Base-by-base conservation (phyloP, 2,797 vertebrate genomes). In the Parambassis ranga region DNA sequence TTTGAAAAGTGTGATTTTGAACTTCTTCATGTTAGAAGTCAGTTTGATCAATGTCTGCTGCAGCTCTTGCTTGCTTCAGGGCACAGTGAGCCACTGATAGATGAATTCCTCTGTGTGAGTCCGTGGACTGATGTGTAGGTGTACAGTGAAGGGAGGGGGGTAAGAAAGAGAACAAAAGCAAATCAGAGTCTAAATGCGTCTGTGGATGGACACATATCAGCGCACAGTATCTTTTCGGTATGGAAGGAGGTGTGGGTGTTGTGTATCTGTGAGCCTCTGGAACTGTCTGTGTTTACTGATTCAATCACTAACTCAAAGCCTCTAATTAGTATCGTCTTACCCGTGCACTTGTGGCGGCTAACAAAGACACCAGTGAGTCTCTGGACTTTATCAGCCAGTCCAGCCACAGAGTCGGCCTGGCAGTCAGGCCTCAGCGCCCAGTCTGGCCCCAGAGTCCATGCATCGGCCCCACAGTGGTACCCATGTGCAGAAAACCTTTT, bases 21-120 rank as follows among this genome's bases (percentile, higher is more conserved):
- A 92, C 89, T 91, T 91, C 79, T 90, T 91, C 89, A 90, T 89
- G 91, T 89, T 89, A 89, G 85, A 90, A 92, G 92, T 91, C 90
- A 90, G 89, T 92, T 93, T 93, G 90, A 93, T 93, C 90, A 91
- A 93, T 93, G 90, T 90, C 89, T 91, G 85, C 89, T 84, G 89
- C 88, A 88, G 88, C 83, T 87, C 86, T 87, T 26, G n/a, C 80
- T 91, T 71, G 90, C 92, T 92, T 72, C 74, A 75, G 91, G 92
- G 89, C 86, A 91, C 57, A 68, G 70, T 71, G 85, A 90, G 87
- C 80, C 87, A 85, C 90, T 89, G 92, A 92, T 90, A 89, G 88
- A 92, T 91, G 81, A 88, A 89, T 89, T 90, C 87, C 86, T 87
- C 65, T 52, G 83, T 88, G 85, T 86, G 85, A 83, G 87, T 67